Base-by-base conservation (phyloP, 2,113 vertebrate species). In the Odontophorus gujanensis region DNA sequence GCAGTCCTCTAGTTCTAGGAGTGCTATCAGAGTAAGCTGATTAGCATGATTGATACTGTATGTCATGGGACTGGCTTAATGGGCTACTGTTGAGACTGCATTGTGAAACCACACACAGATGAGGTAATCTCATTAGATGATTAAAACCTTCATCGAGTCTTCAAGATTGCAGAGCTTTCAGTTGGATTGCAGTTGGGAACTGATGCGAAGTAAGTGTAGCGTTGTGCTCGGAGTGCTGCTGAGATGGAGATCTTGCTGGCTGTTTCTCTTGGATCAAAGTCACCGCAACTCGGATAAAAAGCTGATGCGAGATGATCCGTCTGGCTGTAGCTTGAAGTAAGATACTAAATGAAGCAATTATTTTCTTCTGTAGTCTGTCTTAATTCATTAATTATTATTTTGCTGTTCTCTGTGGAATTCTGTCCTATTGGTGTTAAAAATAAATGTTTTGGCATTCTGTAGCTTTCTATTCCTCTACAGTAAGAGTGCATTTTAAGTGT, bases 51-150 rank as follows among this genome's bases (percentile, higher is more conserved):
- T 61, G 96, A 95, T 95, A 68, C 92, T 80, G 81, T 42, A 34
- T 95, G 96, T 97, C 97, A 95, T 81, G 97, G 96, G 95, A 96
- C 92, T 90, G 61, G 48, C 84, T 58, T 98, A 97, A 97, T 97
- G 97, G 97, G 91, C 93, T 97, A 6, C 87, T 42, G 4, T 85
- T 63, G 94, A 94, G 95, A 87, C 91, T 94, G 74, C 87, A 67
- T 71, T 51, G 92, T 81, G 94, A 96, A 97, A 96, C 94, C 73
- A 32, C 94, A 85, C 85, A 75, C 6, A 40, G 95, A 97, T 98
- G 91, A 97, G 93, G 95, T 97, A 97, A 96, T 98, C 96, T 96
- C 91, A 93, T 97, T 97, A 97, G 97, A 84, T 96, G 96, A 97
- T 97, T 95, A 96, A 96, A 96, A 95, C 55, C 79, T 92, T 94